A percentile compares a stretch with the other conserved stretches of the same genome.
These are phyloP conservation scores for Halichoerus grypus DNA, from an alignment of 2,113 vertebrate genomes.

Conservation along the genomic window DNA sequence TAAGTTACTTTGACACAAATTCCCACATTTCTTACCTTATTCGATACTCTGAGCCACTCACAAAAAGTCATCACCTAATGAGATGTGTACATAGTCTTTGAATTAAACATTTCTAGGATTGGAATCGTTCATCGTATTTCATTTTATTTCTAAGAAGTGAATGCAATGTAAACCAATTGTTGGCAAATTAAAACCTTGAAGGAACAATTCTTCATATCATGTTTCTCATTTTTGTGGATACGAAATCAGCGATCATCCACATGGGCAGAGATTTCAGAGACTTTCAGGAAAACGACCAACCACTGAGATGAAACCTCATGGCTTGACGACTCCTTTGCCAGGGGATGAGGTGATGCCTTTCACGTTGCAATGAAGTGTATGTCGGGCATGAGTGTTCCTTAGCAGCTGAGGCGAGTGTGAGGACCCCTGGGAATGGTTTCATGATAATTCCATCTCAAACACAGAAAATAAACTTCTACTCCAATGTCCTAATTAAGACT, in stretches of 20 bases:
- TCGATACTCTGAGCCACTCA: background rate
- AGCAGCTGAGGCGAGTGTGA: background rate
- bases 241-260: background rate
- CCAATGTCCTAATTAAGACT: conserved; percentile 45
- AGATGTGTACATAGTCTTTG: background rate
- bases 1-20: background rate
- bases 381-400: background rate
- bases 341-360: background rate
- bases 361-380: background rate
- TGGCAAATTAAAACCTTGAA: background rate
- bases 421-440: conserved; percentile 40
- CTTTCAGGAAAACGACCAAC: background rate
- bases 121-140: background rate
- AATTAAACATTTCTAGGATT: conserved; percentile 16
- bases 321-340: background rate
- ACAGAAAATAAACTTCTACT: conserved; percentile 51
- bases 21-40: background rate
- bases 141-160: background rate
- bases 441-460: conserved; percentile 41
- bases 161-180: background rate
- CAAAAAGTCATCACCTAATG: background rate
- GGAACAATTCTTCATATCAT: background rate
- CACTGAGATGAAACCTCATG: background rate
- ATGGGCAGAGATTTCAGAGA: background rate
- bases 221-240: background rate